Percentiles rank a stretch among this genome's conserved stretches.
These are phyloP conservation scores for Etia nguti DNA, from an alignment of 2,113 vertebrate species.

Conservation along the genomic window DNA sequence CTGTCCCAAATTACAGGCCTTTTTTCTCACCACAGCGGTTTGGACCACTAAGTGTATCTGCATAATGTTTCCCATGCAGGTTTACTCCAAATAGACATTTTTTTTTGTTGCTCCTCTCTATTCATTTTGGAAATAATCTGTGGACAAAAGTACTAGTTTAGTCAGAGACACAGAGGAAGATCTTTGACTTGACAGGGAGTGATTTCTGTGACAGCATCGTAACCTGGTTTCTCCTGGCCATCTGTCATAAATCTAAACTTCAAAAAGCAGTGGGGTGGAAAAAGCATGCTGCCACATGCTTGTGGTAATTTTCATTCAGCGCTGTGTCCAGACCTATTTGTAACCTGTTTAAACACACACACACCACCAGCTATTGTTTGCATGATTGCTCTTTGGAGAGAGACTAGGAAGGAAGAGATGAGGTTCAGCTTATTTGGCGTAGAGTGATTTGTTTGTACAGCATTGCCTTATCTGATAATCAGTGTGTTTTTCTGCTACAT, in stretches of 20 bases:
- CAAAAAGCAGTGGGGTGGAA: not conserved
- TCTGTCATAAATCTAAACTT: slow-evolving; percentile 34
- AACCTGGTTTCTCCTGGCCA: not conserved
- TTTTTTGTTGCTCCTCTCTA: slow-evolving; percentile 9
- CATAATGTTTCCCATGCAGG: slow-evolving; percentile 60
- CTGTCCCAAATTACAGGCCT: slow-evolving; percentile 70
- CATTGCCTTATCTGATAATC: not conserved
- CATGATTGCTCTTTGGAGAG: slow-evolving; percentile 11
- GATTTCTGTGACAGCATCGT: slow-evolving; percentile 19
- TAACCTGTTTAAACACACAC: slow-evolving; percentile 5
- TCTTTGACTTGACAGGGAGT: slow-evolving; percentile 1
- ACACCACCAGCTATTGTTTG: slow-evolving; percentile 6
- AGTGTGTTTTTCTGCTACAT: not conserved
- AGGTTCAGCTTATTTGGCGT: not conserved
- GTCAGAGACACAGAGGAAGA: not conserved
- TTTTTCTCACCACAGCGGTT: slow-evolving; percentile 64
- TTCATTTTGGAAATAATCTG: slow-evolving; percentile 4
- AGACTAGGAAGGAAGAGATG: slow-evolving; percentile 23
- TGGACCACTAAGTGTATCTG: slow-evolving; percentile 49
- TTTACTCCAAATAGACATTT: slow-evolving; percentile 57
- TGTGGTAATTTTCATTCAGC: slow-evolving; percentile 16
- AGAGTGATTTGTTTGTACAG: slow-evolving; percentile 1
- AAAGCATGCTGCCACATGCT: slow-evolving; percentile 39
- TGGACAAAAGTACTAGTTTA: not conserved
- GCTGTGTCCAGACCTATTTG: slow-evolving; percentile 23